These are phyloP conservation scores for Aricia agestis DNA, from an alignment of 1,140 invertebrate species.

Conservation along the genomic window DNA sequence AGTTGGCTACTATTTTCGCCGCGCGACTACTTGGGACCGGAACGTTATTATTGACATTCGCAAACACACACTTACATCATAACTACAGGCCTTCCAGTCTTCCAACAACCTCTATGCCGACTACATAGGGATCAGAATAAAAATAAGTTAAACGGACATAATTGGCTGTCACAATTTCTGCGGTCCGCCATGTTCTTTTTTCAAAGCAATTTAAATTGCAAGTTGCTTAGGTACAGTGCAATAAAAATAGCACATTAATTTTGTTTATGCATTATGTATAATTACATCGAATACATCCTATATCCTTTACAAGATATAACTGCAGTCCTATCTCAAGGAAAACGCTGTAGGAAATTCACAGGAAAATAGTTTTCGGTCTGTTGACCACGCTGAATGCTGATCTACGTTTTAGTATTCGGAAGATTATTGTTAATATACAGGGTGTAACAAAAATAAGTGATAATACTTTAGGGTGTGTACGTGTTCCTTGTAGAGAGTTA, in stretches of 20 bases:
- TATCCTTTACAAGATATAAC: background rate
- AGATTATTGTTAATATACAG: background rate
- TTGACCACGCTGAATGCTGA: background rate
- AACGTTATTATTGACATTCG: slow-evolving; percentile 73
- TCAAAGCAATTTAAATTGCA: no score
- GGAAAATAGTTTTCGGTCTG: background rate
- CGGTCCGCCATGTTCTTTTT: background rate
- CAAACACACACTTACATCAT: slow-evolving; percentile 61
- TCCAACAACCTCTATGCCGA: no score
- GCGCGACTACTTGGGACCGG: slow-evolving; percentile 58
- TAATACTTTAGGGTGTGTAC: no score
- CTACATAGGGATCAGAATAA: background rate
- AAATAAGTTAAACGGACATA: background rate
- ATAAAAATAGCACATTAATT: no score
- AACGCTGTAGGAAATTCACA: background rate
- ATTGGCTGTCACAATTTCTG: background rate
- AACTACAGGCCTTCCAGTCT: slow-evolving; percentile 1
- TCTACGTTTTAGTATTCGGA: background rate
- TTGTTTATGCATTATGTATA: no score
- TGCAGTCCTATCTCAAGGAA: background rate
- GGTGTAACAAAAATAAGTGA: no score
- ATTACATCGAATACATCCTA: background rate
- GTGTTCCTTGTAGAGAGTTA: no score
- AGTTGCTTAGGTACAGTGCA: no score
- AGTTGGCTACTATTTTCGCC: slow-evolving; percentile 72